These are phyloP conservation scores for Helicolenus hilgendorfi DNA, from an alignment of 2,797 vertebrate genomes.

Conservation along the genomic window DNA sequence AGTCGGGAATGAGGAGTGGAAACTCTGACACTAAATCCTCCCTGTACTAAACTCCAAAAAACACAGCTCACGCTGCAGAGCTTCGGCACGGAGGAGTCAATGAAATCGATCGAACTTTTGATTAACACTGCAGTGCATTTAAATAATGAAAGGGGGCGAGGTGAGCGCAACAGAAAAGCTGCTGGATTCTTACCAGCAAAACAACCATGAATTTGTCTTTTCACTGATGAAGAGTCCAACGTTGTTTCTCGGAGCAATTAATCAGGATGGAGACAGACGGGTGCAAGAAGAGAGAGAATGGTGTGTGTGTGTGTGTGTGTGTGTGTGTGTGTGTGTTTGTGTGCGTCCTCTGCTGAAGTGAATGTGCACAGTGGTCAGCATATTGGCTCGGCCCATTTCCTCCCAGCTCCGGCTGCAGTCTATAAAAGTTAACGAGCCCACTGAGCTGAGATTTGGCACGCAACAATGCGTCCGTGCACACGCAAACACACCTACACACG, in stretches of 20 bases:
- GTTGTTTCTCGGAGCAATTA: conserved; percentile 46
- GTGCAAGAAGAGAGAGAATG: neutral
- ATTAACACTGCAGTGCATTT: conserved; percentile 67
- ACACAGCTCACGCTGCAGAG: conserved; percentile 25
- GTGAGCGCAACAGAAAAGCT: conserved; percentile 23
- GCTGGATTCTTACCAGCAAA: conserved; percentile 42
- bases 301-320: conserved; percentile 7
- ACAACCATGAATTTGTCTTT: conserved; percentile 55
- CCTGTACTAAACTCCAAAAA: neutral
- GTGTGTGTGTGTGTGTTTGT: conserved; percentile 8
- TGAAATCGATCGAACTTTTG: conserved; percentile 72
- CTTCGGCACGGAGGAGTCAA: conserved; percentile 29
- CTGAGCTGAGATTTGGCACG: conserved; percentile 17
- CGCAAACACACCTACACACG: neutral
- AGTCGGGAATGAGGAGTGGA: conserved; percentile 37
- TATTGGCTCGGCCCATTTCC: conserved; percentile 71
- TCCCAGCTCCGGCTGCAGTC: conserved; percentile 59
- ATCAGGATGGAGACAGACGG: conserved; percentile 42
- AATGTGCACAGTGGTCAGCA: conserved; percentile 70
- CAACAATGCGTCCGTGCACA: neutral
- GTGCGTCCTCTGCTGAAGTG: conserved; percentile 33
- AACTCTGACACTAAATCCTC: conserved; percentile 43
- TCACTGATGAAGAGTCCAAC: conserved; percentile 23
- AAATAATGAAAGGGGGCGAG: conserved; percentile 58
- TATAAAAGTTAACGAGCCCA: conserved; percentile 83